These are phyloP conservation scores for Caradrina kadenii DNA, from an alignment of 2,888 invertebrate genomes.

Conservation along the genomic window DNA sequence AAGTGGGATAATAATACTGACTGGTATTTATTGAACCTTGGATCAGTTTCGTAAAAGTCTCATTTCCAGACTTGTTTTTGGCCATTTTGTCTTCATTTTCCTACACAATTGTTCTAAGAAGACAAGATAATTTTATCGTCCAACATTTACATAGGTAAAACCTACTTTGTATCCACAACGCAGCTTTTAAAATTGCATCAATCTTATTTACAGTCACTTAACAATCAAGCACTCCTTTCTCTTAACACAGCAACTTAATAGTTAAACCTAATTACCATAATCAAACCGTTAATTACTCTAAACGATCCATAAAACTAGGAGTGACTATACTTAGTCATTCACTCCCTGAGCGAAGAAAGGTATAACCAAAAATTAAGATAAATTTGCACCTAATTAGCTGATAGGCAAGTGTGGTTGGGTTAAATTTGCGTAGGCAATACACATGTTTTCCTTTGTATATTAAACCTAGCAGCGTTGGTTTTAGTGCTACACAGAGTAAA, in stretches of 20 bases:
- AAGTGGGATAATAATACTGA: too few species aligned
- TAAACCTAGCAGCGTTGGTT: slow-evolving; percentile 25
- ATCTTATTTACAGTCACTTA: not conserved
- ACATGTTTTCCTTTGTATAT: slow-evolving; percentile 30
- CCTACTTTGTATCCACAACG: not conserved
- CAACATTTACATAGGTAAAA: not conserved
- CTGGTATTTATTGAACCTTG: too few species aligned
- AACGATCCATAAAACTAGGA: slow-evolving; percentile 42
- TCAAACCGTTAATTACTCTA: slow-evolving; percentile 49
- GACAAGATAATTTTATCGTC: too few species aligned
- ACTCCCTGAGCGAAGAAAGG: slow-evolving; percentile 36
- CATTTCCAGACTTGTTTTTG: not conserved
- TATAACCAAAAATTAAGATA: slow-evolving; percentile 31
- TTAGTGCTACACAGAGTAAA: slow-evolving; percentile 6
- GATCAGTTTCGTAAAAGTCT: too few species aligned
- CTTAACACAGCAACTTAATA: slow-evolving; percentile 29
- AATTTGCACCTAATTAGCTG: slow-evolving; percentile 37
- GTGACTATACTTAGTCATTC: slow-evolving; percentile 31
- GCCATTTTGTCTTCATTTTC: not conserved
- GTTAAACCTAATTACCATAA: slow-evolving; percentile 41
- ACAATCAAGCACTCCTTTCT: slow-evolving; percentile 6
- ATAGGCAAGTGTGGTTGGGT: not conserved
- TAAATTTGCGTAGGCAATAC: slow-evolving; percentile 35
- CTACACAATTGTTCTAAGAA: too few species aligned
- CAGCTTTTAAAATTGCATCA: not conserved